Base-by-base conservation (phyloP, 2,888 invertebrate genomes). In the Oasisia sp. region DNA sequence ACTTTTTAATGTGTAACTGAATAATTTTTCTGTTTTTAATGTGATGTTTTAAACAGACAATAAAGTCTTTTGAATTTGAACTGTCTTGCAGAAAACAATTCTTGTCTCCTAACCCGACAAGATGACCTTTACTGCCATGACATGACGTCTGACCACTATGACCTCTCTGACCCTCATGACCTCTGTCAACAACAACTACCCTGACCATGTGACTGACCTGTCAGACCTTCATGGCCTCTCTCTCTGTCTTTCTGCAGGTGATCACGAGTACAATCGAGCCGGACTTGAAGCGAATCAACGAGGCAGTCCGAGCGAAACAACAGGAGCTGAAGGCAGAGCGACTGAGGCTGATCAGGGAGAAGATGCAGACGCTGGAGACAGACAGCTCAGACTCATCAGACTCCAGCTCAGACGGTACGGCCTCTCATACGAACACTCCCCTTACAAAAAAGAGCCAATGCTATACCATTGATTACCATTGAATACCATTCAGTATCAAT, bases 191-290 rank as follows among this genome's bases (percentile, higher is more conserved):
- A 38, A 38, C 38, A 38, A 38, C 38, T 38, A 38, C 38, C 38
- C 38, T 38, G 38, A 38, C 38, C 38, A 38, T 50, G 5, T 50
- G 50, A 50, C 50, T 50, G 50, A 50, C 50, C 50, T 50, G 12
- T 50, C 50, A 12, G 0, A 50, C 50, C 50, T 12, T 14, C 50
- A 50, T 50, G 50, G 14, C 50, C 50, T 50, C 50, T 50, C 50
- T 1, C 50, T 45, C 50, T 50, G 50, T 12, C 50, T 50, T 27
- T 32, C 50, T 93, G 9, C 93, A 97, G 96, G 97, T 97, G 12
- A 96, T 97, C 91, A 96, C 96, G 89, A 96, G 96, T 12, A 97
- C 97, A 11, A 97, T 97, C 91, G 94, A 96, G 91, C 96, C 96
- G 93, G 97, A 97, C 94, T 93, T 97, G 93, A 95, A 95, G 90